Conservation (phyloP, 37 sponge, comb jelly and placozoan genomes). For the Bolinopsis microptera region DNA sequence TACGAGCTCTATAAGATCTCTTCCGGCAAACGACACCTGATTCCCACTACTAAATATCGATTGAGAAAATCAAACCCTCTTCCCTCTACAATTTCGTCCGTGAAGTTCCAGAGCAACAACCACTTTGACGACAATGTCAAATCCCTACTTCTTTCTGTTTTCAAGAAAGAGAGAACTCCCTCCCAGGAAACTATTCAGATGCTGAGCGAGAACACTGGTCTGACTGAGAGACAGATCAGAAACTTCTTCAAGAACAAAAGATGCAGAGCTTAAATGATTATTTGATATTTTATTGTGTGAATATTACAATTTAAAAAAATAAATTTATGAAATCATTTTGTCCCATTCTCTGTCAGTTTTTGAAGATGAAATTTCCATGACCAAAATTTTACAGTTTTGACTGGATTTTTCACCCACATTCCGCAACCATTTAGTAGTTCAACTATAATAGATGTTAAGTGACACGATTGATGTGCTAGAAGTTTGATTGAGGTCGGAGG, state of each 20-base stretch:
- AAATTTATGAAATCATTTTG: no score
- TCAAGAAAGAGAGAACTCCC: constrained; percentile 1
- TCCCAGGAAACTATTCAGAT: neutral
- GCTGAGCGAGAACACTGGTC: constrained; percentile 34
- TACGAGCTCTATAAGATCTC: neutral
- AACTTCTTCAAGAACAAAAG: constrained; percentile 65
- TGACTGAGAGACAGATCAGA: constrained; percentile 28
- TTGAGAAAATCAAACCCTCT: constrained; percentile 17
- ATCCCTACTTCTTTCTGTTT: neutral
- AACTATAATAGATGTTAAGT: no score
- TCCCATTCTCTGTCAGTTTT: no score
- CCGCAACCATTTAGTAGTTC: no score
- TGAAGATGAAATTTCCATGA: no score
- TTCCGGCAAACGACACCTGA: neutral
- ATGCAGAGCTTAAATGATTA: neutral
- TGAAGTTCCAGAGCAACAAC: constrained; percentile 37
- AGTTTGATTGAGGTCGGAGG: no score
- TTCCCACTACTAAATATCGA: neutral
- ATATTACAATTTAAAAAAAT: neutral
- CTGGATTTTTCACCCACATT: no score
- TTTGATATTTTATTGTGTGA: neutral
- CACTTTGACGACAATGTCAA: constrained; percentile 34
- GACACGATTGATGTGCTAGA: no score
- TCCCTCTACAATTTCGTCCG: neutral
- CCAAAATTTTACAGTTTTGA: no score